Evolutionary conservation across 2,113 vertebrate genomes (phyloP).

Genomic region (Chitala chitala): DNA sequence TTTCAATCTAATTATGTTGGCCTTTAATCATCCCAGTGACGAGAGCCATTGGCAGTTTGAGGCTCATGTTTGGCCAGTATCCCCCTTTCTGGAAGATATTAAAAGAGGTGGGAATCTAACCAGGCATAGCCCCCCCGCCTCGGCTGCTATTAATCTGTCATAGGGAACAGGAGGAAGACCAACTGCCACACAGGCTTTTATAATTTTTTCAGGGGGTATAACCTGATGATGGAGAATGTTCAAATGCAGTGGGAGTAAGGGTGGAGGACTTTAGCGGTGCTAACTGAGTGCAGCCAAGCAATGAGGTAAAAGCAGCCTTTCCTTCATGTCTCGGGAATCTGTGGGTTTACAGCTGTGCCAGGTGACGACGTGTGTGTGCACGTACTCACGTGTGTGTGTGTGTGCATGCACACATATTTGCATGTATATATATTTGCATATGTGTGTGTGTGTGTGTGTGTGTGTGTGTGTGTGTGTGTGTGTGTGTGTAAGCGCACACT

Average conservation of each 20-base stretch:
- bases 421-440: too few species aligned
- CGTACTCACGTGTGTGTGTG: too few species aligned
- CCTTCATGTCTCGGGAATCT: too few species aligned
- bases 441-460: background rate
- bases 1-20: slow-evolving; percentile 80
- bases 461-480: background rate
- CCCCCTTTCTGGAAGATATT: slow-evolving; percentile 76
- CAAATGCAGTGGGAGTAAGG: too few species aligned
- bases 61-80: slow-evolving; percentile 67
- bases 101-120: slow-evolving; percentile 3
- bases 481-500: too few species aligned
- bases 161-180: background rate
- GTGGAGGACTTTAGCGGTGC: too few species aligned
- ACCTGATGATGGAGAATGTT: too few species aligned
- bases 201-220: background rate
- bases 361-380: too few species aligned
- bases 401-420: too few species aligned
- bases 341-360: too few species aligned
- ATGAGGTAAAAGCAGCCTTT: too few species aligned
- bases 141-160: background rate
- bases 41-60: slow-evolving; percentile 81
- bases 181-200: background rate
- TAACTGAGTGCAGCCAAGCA: too few species aligned
- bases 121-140: background rate
- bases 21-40: slow-evolving; percentile 91